Percentiles rank a stretch among this genome's conserved stretches.
These are phyloP conservation scores for Rapana venosa DNA, from an alignment of 2,888 invertebrate genomes.

Conservation along the genomic window DNA sequence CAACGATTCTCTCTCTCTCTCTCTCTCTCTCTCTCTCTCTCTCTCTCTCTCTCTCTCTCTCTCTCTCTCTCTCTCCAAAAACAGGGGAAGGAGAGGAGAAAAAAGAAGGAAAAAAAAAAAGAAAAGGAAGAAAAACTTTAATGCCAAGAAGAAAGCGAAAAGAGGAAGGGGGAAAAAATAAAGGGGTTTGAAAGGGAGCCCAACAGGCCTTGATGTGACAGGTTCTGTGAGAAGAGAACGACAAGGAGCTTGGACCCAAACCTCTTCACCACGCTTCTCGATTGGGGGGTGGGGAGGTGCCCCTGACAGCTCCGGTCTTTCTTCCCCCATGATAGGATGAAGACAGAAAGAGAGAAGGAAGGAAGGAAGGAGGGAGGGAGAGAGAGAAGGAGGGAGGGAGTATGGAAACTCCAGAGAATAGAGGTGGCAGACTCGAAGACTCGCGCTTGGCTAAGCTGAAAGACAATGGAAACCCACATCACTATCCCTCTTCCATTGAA, in stretches of 20 bases:
- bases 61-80: not conserved
- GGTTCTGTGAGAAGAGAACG: constrained; percentile 8
- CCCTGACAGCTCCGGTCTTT: constrained; percentile 30
- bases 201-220: constrained; percentile 42
- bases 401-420: no score
- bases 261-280: constrained; percentile 21
- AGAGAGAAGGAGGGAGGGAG: not conserved
- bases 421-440: not conserved
- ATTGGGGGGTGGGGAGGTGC: not conserved
- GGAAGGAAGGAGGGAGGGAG: no score
- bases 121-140: not conserved
- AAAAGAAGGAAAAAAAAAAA: not conserved
- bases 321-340: not conserved
- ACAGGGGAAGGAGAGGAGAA: constrained; percentile 1
- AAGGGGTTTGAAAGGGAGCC: not conserved
- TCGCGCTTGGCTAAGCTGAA: constrained; percentile 6
- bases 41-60: not conserved
- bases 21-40: not conserved
- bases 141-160: not conserved
- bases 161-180: not conserved
- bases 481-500: no score
- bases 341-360: no score
- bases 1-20: not conserved
- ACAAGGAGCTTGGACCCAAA: constrained; percentile 42
- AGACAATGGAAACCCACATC: not conserved